Evolutionary conservation across 2,888 invertebrate genomes (phyloP).

Genomic region (Sinohyriopsis cumingii): DNA sequence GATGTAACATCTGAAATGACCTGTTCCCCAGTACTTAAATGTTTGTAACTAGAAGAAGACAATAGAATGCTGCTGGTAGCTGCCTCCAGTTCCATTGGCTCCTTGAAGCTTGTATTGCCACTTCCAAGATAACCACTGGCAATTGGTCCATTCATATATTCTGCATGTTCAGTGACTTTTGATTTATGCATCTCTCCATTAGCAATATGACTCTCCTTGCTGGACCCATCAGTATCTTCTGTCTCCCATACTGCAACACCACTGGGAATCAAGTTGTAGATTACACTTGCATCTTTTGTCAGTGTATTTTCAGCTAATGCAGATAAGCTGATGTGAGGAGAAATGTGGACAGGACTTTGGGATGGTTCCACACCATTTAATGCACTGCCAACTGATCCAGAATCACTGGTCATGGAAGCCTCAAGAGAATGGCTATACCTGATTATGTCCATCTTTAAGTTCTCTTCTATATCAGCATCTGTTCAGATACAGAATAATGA

Average conservation of each 20-base stretch:
- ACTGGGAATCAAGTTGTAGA: too few species aligned
- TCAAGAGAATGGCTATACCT: conserved; percentile 26
- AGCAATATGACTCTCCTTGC: too few species aligned
- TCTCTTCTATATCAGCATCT: conserved; percentile 72
- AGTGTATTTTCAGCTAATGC: too few species aligned
- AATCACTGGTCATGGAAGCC: too few species aligned
- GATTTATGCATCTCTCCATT: neutral
- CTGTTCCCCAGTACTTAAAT: neutral
- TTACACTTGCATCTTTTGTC: too few species aligned
- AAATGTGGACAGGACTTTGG: too few species aligned
- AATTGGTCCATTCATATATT: conserved; percentile 1
- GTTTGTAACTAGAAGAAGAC: too few species aligned
- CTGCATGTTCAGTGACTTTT: neutral
- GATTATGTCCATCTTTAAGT: conserved; percentile 63
- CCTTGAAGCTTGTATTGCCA: neutral
- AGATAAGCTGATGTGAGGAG: too few species aligned
- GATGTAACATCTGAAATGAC: neutral
- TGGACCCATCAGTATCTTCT: too few species aligned
- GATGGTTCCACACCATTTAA: too few species aligned
- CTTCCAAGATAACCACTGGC: neutral
- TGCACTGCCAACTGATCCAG: too few species aligned
- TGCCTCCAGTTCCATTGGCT: neutral
- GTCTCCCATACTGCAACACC: too few species aligned
- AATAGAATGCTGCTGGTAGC: neutral
- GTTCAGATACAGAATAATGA: neutral